Evolutionary conservation across 2,888 invertebrate genomes (phyloP).

Genomic region (Laspeyria flexula): DNA sequence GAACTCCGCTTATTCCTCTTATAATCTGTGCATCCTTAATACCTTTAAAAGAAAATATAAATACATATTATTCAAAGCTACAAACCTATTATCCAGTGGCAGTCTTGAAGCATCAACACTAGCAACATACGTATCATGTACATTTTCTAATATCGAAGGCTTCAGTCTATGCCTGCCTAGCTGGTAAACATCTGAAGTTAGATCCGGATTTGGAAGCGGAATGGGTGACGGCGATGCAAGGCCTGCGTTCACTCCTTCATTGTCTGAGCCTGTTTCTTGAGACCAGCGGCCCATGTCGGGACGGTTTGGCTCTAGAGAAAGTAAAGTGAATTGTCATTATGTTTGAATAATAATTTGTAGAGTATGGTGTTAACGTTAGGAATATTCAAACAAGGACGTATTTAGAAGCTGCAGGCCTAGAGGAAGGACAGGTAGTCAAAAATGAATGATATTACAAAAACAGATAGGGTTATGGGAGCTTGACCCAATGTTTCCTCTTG

Average conservation of each 20-base stretch:
- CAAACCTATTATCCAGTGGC: constrained; percentile 76
- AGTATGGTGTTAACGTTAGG: no score
- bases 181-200: constrained; percentile 88
- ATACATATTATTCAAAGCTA: background rate
- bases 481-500: no score
- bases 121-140: constrained; percentile 85
- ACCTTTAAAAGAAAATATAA: no score
- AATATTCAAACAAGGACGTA: no score
- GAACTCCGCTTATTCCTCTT: no score
- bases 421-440: no score
- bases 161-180: constrained; percentile 82
- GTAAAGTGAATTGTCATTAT: no score
- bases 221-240: constrained; percentile 79
- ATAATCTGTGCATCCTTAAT: no score
- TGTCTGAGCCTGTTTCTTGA: constrained; percentile 92
- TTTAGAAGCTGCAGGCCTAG: no score
- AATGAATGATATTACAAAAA: no score
- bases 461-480: no score
- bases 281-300: constrained; percentile 89
- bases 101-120: constrained; percentile 74
- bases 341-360: no score
- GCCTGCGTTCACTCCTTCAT: constrained; percentile 80
- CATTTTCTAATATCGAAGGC: constrained; percentile 86
- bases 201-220: constrained; percentile 93
- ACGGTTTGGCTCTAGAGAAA: constrained; percentile 57